Evolutionary conservation across 2,113 vertebrate genomes (phyloP), one percentile per base, ranked within the genome.

Genomic region (Platanista minor): DNA sequence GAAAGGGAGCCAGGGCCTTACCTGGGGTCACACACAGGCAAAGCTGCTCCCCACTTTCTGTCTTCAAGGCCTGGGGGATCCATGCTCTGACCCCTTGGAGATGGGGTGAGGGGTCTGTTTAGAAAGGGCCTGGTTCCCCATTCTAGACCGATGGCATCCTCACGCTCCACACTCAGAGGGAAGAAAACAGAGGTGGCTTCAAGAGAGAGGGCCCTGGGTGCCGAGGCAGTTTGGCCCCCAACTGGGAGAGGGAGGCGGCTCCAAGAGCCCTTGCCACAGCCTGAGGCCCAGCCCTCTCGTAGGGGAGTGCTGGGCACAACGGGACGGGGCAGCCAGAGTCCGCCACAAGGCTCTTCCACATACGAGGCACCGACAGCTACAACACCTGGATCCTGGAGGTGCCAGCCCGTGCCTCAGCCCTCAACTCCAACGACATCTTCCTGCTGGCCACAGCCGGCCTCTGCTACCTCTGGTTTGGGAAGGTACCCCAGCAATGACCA

Each of bases 401-500:
- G 88, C 96, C 95, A 0, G 92, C 98, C 75, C 84, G 98, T 1
- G 98, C 99, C 3, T 80, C 98, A 0, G 99, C 99, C 25, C 99
- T 99, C 74, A 99, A 98, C 95, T 99, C 99, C 95, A 98, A 98
- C 2, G 99, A 99, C 8, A 98, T 99, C 90, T 99, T 99, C 97
- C 81, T 99, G 91, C 98, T 99, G 4, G 98, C 98, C 96, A 98
- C 98, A 82, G 96, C 98, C 36, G 23, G 62, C 1, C 78, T 54
- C 39, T 96, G 98, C 89, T 99, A 98, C 93, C 96, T 99, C 96
- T 99, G 99, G 99, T 99, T 99, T 91, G 99, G 99, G 82, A 99
- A 99, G 99, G 99, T 99, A 97, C 39, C 27, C 2, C 25, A 17
- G 4, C 67, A 3, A n/a, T 69, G n/a, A 10, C 46, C n/a, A 23